Evolutionary conservation across 2,888 invertebrate genomes (phyloP).

Genomic region (Ophonus ardosiacus): DNA sequence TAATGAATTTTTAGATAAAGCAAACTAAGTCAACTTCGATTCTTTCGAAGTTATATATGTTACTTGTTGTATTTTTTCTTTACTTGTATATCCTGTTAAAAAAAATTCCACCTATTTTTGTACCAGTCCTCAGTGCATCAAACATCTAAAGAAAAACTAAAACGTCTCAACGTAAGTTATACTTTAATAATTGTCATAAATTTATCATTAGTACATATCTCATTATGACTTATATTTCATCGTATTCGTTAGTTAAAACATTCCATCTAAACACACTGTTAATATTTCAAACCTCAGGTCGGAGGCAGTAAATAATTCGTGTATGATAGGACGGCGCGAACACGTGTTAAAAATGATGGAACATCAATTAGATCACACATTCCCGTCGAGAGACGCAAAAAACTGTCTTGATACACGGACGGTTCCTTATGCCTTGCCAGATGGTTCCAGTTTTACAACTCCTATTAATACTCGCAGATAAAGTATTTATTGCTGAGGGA

Average conservation of each 20-base stretch:
- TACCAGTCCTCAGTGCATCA: neutral
- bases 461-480: neutral
- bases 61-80: too few species aligned
- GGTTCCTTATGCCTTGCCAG: neutral
- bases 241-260: conserved; percentile 3
- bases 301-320: conserved; percentile 17
- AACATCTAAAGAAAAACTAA: neutral
- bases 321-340: conserved; percentile 18
- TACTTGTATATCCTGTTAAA: too few species aligned
- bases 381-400: conserved; percentile 11
- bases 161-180: neutral
- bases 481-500: neutral
- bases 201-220: neutral
- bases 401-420: neutral
- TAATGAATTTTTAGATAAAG: too few species aligned
- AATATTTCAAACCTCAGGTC: conserved; percentile 19
- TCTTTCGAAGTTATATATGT: too few species aligned
- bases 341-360: conserved; percentile 39
- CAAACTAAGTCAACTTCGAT: too few species aligned
- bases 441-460: conserved; percentile 8
- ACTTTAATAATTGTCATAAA: neutral
- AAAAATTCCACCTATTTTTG: neutral
- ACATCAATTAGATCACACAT: conserved; percentile 42
- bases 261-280: conserved; percentile 12
- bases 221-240: neutral